These are phyloP conservation scores for Leptinotarsa texana DNA, from an alignment of 1,140 invertebrate genomes.

Conservation along the genomic window DNA sequence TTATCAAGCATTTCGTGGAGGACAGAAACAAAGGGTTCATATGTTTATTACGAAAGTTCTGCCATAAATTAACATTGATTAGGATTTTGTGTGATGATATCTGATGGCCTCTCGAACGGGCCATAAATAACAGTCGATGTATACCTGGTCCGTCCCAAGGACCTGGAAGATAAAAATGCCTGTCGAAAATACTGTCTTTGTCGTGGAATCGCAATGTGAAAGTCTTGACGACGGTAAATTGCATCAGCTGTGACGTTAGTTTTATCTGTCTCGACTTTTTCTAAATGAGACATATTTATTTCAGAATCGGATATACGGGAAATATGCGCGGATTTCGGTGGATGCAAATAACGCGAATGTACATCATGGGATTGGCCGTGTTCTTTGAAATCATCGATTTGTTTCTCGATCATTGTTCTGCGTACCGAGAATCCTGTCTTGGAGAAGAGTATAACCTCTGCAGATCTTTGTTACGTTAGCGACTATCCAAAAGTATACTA, in stretches of 20 bases:
- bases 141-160: constrained; percentile 40
- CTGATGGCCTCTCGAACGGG: constrained; percentile 50
- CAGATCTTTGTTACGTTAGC: no score
- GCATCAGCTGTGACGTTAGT: constrained; percentile 33
- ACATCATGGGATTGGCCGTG: neutral
- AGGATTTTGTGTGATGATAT: constrained; percentile 56
- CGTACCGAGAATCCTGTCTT: no score
- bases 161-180: constrained; percentile 25
- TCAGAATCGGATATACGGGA: neutral
- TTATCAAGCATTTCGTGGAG: constrained; percentile 38
- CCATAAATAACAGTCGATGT: constrained; percentile 52
- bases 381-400: no score
- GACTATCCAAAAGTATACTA: no score
- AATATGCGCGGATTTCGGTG: constrained; percentile 3
- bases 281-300: constrained; percentile 27
- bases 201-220: constrained; percentile 26
- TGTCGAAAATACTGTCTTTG: constrained; percentile 19
- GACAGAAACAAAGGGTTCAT: constrained; percentile 54
- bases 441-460: no score
- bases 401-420: no score
- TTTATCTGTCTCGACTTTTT: constrained; percentile 35
- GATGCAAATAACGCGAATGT: constrained; percentile 1
- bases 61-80: constrained; percentile 56
- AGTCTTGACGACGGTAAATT: constrained; percentile 37
- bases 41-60: constrained; percentile 52